Percentiles rank a stretch among this genome's conserved stretches.
phyloP scores from a whole-genome alignment of 2,888 invertebrate species.

The Drosophila lutescens region DNA sequence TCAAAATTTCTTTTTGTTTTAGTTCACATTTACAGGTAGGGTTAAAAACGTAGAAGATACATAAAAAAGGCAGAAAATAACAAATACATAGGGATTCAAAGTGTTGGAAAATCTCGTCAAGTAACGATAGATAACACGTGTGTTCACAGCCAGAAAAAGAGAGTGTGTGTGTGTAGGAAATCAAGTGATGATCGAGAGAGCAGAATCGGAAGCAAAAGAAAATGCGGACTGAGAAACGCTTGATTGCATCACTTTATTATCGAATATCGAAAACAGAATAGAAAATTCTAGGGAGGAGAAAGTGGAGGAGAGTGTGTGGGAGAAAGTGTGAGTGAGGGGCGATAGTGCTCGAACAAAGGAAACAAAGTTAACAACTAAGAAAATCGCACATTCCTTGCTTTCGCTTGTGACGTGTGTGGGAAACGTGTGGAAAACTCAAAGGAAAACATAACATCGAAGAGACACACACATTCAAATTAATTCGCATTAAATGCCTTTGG shows the following conservation, averaged over 20 bases:
- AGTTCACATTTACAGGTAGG: constrained; percentile 66
- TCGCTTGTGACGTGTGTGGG: constrained; percentile 20
- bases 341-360: constrained; percentile 43
- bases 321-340: constrained; percentile 21
- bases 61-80: constrained; percentile 27
- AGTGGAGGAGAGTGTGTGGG: constrained; percentile 4
- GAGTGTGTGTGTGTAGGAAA: constrained; percentile 11
- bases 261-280: neutral
- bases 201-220: constrained; percentile 26
- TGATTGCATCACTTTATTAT: constrained; percentile 24
- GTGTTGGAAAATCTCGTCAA: constrained; percentile 29
- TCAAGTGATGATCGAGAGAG: constrained; percentile 35
- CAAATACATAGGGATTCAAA: constrained; percentile 23
- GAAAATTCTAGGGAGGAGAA: constrained; percentile 23
- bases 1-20: constrained; percentile 54
- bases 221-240: constrained; percentile 10
- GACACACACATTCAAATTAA: constrained; percentile 60
- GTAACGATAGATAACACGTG: constrained; percentile 38
- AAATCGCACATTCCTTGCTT: constrained; percentile 44
- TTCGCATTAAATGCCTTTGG: constrained; percentile 30
- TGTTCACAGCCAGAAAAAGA: constrained; percentile 34
- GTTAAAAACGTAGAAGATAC: constrained; percentile 34
- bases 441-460: constrained; percentile 37
- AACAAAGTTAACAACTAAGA: constrained; percentile 47
- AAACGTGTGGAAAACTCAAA: constrained; percentile 14